Evolutionary conservation across 1,140 invertebrate species (phyloP).

Genomic region (Heterodera carotae): DNA sequence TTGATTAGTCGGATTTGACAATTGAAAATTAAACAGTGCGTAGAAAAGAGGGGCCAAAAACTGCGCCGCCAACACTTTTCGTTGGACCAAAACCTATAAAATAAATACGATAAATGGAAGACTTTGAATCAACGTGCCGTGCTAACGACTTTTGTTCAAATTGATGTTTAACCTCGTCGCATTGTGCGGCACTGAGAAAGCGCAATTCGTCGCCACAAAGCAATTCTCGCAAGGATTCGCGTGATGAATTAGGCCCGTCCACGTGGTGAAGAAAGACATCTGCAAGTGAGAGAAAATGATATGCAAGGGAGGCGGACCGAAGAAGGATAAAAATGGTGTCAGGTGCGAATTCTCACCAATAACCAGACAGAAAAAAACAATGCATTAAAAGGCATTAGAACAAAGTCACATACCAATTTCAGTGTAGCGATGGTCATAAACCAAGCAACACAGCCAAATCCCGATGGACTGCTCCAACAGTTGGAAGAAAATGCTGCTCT

Average conservation of each 20-base stretch:
- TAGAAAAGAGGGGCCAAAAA: constrained; percentile 50
- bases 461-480: constrained; percentile 39
- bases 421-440: constrained; percentile 43
- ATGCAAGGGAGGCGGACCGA: neutral
- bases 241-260: constrained; percentile 35
- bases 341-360: too few relatives aligned
- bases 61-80: constrained; percentile 49
- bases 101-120: neutral
- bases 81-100: constrained; percentile 36
- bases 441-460: constrained; percentile 49
- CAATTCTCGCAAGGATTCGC: constrained; percentile 31
- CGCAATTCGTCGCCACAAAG: constrained; percentile 54
- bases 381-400: neutral
- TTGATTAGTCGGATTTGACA: neutral
- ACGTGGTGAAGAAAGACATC: constrained; percentile 51
- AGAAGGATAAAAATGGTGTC: too few relatives aligned
- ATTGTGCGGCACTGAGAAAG: constrained; percentile 33
- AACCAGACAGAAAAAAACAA: too few relatives aligned
- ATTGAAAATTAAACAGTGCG: neutral
- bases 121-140: neutral
- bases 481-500: neutral
- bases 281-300: too few relatives aligned
- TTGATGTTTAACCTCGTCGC: neutral
- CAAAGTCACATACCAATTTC: constrained; percentile 49
- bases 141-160: neutral